These are phyloP conservation scores for Conops quadrifasciatus DNA, from an alignment of 2,888 invertebrate genomes.

Conservation along the genomic window DNA sequence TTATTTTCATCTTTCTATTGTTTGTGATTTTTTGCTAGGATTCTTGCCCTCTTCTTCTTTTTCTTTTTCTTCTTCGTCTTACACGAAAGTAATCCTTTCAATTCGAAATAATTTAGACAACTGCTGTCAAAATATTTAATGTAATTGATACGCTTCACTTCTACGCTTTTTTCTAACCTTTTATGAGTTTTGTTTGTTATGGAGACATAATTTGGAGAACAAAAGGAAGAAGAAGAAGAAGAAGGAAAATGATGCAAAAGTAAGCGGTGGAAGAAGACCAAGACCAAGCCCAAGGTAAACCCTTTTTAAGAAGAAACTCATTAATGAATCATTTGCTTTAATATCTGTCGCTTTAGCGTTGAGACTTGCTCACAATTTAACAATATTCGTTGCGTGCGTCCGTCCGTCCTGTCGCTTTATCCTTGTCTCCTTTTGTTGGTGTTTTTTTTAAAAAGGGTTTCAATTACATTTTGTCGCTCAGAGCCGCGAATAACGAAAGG, in stretches of 20 bases:
- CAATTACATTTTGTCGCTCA: conserved; percentile 22
- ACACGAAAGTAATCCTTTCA: conserved; percentile 4
- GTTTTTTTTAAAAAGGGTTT: conserved; percentile 26
- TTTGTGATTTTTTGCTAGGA: no score
- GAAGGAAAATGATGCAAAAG: neutral
- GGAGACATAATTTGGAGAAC: neutral
- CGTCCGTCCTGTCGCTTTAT: neutral
- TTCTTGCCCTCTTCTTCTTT: no score
- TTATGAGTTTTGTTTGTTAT: conserved; percentile 1
- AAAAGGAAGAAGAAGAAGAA: neutral
- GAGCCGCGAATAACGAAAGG: neutral
- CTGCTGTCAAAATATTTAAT: conserved; percentile 48
- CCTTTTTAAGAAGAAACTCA: conserved; percentile 6
- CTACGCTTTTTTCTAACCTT: conserved; percentile 2
- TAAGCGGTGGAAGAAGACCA: no score
- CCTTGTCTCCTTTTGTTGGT: conserved; percentile 5
- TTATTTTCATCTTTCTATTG: no score
- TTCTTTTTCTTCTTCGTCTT: no score
- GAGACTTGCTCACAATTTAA: neutral
- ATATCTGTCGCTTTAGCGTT: neutral
- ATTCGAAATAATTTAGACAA: conserved; percentile 38
- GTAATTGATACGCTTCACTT: conserved; percentile 46
- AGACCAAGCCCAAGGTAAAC: no score
- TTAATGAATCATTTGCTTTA: conserved; percentile 27
- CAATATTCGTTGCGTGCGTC: no score